phyloP scores from a whole-genome alignment of 2,888 invertebrate species.

The Tachina fera region DNA sequence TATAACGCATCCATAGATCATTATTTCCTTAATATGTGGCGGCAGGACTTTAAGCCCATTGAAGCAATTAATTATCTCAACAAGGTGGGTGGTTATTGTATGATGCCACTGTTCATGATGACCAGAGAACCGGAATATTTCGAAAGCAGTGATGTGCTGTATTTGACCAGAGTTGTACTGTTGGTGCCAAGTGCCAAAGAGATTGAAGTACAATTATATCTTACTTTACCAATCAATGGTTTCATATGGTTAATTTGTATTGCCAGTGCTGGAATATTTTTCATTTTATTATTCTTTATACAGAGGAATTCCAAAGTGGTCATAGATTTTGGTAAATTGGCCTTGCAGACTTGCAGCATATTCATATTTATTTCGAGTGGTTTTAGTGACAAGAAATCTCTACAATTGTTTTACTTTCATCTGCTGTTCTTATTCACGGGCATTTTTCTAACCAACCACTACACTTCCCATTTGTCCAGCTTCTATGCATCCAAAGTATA shows the following conservation, averaged over 20 bases:
- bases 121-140: neutral
- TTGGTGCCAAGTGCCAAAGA: conserved; percentile 38
- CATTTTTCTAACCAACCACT: conserved; percentile 46
- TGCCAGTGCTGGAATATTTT: neutral
- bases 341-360: conserved; percentile 16
- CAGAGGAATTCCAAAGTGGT: neutral
- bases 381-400: neutral
- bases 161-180: neutral
- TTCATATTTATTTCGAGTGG: conserved; percentile 27
- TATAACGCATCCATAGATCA: conserved; percentile 46
- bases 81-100: neutral
- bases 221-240: conserved; percentile 26
- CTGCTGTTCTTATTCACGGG: conserved; percentile 46
- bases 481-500: conserved; percentile 32
- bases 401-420: conserved; percentile 1
- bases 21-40: conserved; percentile 21
- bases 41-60: neutral
- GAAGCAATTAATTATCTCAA: neutral
- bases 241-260: conserved; percentile 17
- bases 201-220: conserved; percentile 31
- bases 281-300: neutral
- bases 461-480: conserved; percentile 32
- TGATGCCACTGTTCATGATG: conserved; percentile 6
- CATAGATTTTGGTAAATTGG: neutral
- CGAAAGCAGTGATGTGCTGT: neutral